Base-by-base conservation (phyloP, 1,140 invertebrate genomes). In the Neodiprion fabricii region DNA sequence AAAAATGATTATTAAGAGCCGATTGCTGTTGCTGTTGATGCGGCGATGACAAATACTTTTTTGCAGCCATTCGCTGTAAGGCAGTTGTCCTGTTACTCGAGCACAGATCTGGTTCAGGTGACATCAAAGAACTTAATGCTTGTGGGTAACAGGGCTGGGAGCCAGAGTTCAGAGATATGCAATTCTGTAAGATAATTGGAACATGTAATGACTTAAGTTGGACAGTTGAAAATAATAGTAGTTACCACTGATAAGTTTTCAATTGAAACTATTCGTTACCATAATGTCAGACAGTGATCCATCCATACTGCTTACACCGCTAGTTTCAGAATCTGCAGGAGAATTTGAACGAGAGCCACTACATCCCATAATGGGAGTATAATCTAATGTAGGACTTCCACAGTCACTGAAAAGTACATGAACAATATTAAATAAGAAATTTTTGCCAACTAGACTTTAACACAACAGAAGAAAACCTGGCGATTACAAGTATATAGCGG, bases 201-300 rank as follows among this genome's bases (percentile, higher is more conserved):
- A 14, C 5, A 14, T 65, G 4, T 21, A 70, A n/a, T 70, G 68
- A n/a, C n/a, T 28, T 12, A 72, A 21, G 74, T 75, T 48, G 74
- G 71, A 23, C 50, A 23, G 21, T 48, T 14, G 14, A 70, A 61
- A 23, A 40, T 75, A 68, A 23, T 81, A 78, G 65, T 85, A 80
- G 49, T n/a, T 50, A n/a, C 66, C 28, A 72, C 69, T 67, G 69
- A 72, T 23, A 72, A 48, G 72, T 73, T 49, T 77, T 67, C 49
- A 72, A 50, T 9, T 23, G 77, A 68, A 76, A 78, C 78, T 79
- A 70, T 67, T 83, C 28, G 81, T 87, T 87, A 93, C 92, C 90
- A 94, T 92, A 84, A 93, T 89, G 74, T 94, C 92, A 70, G 90
- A 85, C 5, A 94, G 83, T 75, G 90, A 92, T 61, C 89, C 88